These are phyloP conservation scores for Brachyistius frenatus DNA, from an alignment of 2,113 vertebrate genomes.

Conservation along the genomic window DNA sequence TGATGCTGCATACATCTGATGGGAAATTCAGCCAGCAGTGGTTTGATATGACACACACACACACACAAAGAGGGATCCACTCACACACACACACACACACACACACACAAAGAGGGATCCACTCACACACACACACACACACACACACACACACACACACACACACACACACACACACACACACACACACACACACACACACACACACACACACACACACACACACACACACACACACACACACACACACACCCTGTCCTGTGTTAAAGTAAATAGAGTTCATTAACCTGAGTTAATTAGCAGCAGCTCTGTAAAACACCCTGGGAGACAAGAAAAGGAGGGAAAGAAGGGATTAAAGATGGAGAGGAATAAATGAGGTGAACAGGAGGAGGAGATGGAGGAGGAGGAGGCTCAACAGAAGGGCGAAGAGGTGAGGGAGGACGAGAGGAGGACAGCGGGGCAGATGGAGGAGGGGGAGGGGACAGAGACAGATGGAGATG, in stretches of 20 bases:
- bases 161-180: neutral
- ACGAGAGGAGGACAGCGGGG: constrained; percentile 54
- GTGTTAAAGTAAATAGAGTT: constrained; percentile 63
- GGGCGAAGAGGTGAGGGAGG: constrained; percentile 70
- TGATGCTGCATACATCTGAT: constrained; percentile 57
- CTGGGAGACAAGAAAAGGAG: constrained; percentile 39
- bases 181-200: constrained; percentile 7
- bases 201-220: constrained; percentile 1
- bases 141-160: neutral
- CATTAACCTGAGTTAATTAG: constrained; percentile 68
- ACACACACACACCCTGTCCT: constrained; percentile 6
- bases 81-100: neutral
- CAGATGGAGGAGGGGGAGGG: constrained; percentile 72
- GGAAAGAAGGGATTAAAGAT: constrained; percentile 48
- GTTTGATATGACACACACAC: constrained; percentile 59
- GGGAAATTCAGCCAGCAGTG: constrained; percentile 51
- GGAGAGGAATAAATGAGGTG: constrained; percentile 21
- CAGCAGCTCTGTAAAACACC: constrained; percentile 48
- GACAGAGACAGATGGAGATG: constrained; percentile 63
- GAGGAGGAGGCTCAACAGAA: constrained; percentile 50
- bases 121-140: neutral
- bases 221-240: constrained; percentile 15
- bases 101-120: no score
- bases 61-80: neutral
- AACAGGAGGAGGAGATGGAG: constrained; percentile 10